Base-by-base conservation (phyloP, 1,140 invertebrate species). In the Hirudo medicinalis region DNA sequence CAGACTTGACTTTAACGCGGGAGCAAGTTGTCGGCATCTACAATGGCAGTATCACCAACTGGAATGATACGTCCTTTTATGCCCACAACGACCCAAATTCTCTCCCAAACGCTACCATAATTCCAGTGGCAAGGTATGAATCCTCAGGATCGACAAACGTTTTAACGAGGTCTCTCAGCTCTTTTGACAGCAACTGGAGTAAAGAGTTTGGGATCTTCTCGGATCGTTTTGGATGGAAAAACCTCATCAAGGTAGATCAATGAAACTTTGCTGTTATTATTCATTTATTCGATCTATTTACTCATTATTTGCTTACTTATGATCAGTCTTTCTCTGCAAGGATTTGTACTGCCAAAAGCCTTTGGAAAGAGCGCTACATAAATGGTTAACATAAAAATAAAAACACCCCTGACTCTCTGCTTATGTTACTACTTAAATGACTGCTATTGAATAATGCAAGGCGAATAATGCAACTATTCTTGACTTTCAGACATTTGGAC, bases 401-500 rank as follows among this genome's bases (percentile, higher is more conserved):
- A 57, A 57, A 9, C 20, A 57, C 25, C 20, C 5, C 25, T n/a
- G n/a, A n/a, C n/a, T n/a, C n/a, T n/a, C n/a, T n/a, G n/a, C n/a
- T n/a, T n/a, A n/a, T n/a, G n/a, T n/a, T n/a, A n/a, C n/a, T n/a
- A n/a, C n/a, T n/a, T n/a, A n/a, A n/a, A n/a, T n/a, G n/a, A n/a
- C n/a, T n/a, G n/a, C n/a, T n/a, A n/a, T n/a, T n/a, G n/a, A n/a
- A n/a, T n/a, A n/a, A n/a, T n/a, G n/a, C n/a, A n/a, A n/a, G n/a
- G n/a, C n/a, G n/a, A n/a, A n/a, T n/a, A n/a, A n/a, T n/a, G n/a
- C n/a, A 2, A 63, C 11, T 63, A 5, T n/a, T 63, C 22, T 63
- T 29, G 74, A 74, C 11, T 71, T 78, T 9, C 72, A 69, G 15
- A 54, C 71, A 20, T 78, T 72, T 60, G 78, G 76, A 0, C n/a